Evolutionary conservation across 2,113 vertebrate species (phyloP), one percentile per base, ranked within the genome.

Genomic region (Actinemys pallida): DNA sequence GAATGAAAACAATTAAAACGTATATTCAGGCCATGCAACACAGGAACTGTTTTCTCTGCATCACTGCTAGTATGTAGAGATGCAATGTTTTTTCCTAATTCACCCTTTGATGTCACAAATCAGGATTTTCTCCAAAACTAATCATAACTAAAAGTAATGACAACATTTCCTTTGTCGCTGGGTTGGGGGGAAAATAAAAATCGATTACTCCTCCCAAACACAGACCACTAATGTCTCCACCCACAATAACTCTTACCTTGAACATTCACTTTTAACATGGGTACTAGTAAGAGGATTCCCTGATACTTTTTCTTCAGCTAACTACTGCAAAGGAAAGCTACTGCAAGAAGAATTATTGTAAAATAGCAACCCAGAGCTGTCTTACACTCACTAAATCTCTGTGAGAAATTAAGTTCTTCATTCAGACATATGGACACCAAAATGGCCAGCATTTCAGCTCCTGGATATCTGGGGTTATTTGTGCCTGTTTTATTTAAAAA

Each of bases 1-100:
- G 83, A 93, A 84, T 7, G 52, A 86, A 91, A 96, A 95, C 39
- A 75, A 84, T 27, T 72, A 79, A 96, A 91, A 29, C 42, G 35
- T 94, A 3, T 12, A 59, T 88, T 89, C 88, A 82, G 88, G 45
- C 57, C 89, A 56, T 65, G 57, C n/a, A 94, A 65, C 56, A 20
- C 12, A 8, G 54, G 50, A 92, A 75, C 56, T 54, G 76, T 8
- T 52, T 52, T 94, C 80, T 45, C 16, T 85, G 78, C 25, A 50
- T 31, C 4, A 39, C 56, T 14, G 20, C 56, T 19, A 27, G 81
- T 10, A 83, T 31, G 72, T 0, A 22, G 69, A 72, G 45, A 59
- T 0, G 49, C 47, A 76, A 0, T 0, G 35, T 88, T 62, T 79
- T 69, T 69, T 35, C 52, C 50, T 53, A 29, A 81, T 87, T 53